Evolutionary conservation across 2,888 invertebrate species (phyloP).

Genomic region (Watsonalla cultraria): DNA sequence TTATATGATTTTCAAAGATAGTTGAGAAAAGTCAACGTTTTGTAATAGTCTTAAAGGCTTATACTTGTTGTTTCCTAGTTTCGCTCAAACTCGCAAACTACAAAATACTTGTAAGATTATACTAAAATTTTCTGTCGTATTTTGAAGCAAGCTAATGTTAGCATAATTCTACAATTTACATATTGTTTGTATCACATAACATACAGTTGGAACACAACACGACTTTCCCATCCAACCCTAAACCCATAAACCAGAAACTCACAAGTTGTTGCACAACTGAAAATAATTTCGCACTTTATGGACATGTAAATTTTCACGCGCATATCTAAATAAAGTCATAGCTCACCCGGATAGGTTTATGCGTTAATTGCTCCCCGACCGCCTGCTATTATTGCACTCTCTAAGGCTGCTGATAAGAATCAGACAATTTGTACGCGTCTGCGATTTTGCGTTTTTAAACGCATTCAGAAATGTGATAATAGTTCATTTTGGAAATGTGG

Average conservation of each 20-base stretch:
- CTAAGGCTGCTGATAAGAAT: constrained; percentile 2
- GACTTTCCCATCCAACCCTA: not conserved
- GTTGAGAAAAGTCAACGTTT: too few species aligned
- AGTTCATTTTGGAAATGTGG: too few species aligned
- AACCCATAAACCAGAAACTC: not conserved
- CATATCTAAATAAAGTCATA: constrained; percentile 47
- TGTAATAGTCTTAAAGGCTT: too few species aligned
- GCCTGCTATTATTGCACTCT: constrained; percentile 34
- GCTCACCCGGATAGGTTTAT: constrained; percentile 47
- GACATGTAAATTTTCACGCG: constrained; percentile 40
- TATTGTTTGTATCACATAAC: too few species aligned
- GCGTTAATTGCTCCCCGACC: constrained; percentile 48
- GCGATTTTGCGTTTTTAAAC: not conserved
- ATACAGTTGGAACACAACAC: not conserved
- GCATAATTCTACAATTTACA: too few species aligned
- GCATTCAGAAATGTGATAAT: too few species aligned
- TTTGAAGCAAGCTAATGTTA: too few species aligned
- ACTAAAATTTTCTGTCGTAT: too few species aligned
- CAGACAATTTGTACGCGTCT: not conserved
- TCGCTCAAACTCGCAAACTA: too few species aligned
- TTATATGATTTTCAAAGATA: too few species aligned
- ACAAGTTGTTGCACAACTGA: constrained; percentile 9
- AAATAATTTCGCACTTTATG: constrained; percentile 28
- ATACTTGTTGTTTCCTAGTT: too few species aligned
- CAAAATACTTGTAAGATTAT: too few species aligned